Evolutionary conservation across 2,888 invertebrate genomes (phyloP), one percentile per base, ranked within the genome.

Genomic region (Lypha dubia): DNA sequence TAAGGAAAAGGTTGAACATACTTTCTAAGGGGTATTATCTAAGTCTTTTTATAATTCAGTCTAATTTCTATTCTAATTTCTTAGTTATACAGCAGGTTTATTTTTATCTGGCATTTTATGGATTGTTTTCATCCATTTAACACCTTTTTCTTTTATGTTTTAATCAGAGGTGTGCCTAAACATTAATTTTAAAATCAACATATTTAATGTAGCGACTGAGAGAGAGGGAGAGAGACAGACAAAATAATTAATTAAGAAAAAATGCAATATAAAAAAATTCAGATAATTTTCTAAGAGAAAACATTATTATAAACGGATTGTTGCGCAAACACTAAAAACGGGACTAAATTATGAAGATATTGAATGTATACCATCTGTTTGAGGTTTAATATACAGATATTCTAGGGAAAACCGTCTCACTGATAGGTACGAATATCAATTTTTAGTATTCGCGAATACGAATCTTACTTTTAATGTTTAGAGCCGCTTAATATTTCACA

Each of bases 61-160:
- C 81, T 79, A 79, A 83, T 76, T 70, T 70, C 35, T 81, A 79
- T 84, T 81, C 63, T 79, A 84, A 84, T 84, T 81, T 77, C 68
- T 68, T 71, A 22, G 51, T 35, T 60, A 60, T 73, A 79, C 84
- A 79, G 84, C 81, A 79, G 84, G 84, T 74, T 79, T 74, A 63
- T 46, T 74, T 74, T 81, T 62, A 70, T 71, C 70, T 77, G 28
- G 22, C 35, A 75, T 63, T 84, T 82, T 77, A 81, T 73, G 74
- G 81, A 81, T 84, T 79, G 77, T 84, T 84, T 84, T 70, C 44
- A 84, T 74, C n/a, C 60, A 65, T 74, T 84, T 84, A 77, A 84
- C 84, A 84, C 84, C 79, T 84, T 84, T 84, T 73, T 53, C 3
- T 15, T 41, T 70, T 22, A 60, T 28, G 58, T 7, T 35, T 44